phyloP scores from a whole-genome alignment of 2,888 invertebrate species.

The Smittia sp. region DNA sequence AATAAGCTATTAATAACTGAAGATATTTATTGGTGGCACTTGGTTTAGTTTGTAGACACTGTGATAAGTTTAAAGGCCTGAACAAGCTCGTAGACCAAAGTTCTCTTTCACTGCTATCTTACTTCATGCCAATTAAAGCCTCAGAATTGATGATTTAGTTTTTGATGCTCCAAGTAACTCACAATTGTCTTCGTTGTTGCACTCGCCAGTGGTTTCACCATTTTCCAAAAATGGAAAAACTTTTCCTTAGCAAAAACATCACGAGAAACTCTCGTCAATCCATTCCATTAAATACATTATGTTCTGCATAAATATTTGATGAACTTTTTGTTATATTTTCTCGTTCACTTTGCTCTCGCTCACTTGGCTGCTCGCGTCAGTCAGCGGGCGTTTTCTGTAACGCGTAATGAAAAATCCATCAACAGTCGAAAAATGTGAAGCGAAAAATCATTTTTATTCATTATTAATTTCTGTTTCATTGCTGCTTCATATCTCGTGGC shows the following conservation, averaged over 20 bases:
- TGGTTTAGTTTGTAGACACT: too few relatives aligned
- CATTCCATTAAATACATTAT: constrained; percentile 34
- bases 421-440: not conserved
- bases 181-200: too few relatives aligned
- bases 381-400: not conserved
- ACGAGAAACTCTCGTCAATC: not conserved
- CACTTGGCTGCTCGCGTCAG: not conserved
- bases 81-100: too few relatives aligned
- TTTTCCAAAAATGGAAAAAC: not conserved
- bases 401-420: not conserved
- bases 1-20: not conserved
- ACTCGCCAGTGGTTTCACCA: not conserved
- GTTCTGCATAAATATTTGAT: constrained; percentile 32
- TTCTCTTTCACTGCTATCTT: too few relatives aligned
- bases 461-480: not conserved
- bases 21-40: too few relatives aligned
- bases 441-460: constrained; percentile 24
- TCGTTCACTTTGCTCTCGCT: not conserved
- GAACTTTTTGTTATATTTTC: constrained; percentile 11
- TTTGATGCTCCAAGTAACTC: too few relatives aligned
- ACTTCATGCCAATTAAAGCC: too few relatives aligned
- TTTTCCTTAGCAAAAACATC: too few relatives aligned
- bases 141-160: too few relatives aligned
- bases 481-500: too few relatives aligned
- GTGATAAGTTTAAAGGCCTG: too few relatives aligned